These are phyloP conservation scores for Homalodisca vitripennis DNA, from an alignment of 1,140 invertebrate species.

Conservation along the genomic window DNA sequence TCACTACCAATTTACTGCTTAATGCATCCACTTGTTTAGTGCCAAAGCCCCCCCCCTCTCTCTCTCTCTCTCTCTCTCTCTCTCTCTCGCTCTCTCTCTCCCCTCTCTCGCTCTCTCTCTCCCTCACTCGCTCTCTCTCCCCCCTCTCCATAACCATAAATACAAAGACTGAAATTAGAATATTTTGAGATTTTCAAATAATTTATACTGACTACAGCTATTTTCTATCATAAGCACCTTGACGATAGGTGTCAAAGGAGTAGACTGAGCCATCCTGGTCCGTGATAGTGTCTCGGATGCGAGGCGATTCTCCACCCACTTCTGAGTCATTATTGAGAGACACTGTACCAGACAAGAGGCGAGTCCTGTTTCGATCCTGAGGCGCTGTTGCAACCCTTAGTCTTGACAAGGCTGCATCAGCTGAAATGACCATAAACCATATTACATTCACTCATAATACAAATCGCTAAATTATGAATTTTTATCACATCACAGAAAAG, in stretches of 20 bases:
- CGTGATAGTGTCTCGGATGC: conserved; percentile 42
- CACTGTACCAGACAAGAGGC: conserved; percentile 30
- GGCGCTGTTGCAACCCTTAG: conserved; percentile 31
- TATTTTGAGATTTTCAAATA: not conserved
- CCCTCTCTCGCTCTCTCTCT: not conserved
- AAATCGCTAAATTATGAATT: too few relatives aligned
- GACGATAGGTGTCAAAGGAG: conserved; percentile 40
- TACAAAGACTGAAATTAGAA: not conserved
- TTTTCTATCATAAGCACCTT: conserved; percentile 37
- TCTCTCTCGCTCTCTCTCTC: conserved; percentile 26
- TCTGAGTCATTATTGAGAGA: conserved; percentile 39
- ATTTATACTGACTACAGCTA: not conserved
- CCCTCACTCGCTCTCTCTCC: too few relatives aligned
- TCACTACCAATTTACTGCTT: too few relatives aligned
- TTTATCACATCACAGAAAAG: too few relatives aligned
- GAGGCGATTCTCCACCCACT: conserved; percentile 33
- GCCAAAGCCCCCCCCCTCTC: conserved; percentile 39
- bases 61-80: too few relatives aligned
- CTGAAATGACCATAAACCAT: too few relatives aligned
- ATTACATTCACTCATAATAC: too few relatives aligned
- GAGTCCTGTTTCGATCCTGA: conserved; percentile 31
- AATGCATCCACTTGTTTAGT: too few relatives aligned
- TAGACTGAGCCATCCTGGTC: conserved; percentile 43
- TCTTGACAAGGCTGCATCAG: conserved; percentile 37
- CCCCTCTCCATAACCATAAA: not conserved